These are phyloP conservation scores for Phenganax stokvisi DNA, from an alignment of 92 coral and sea anemone genomes.

Conservation along the genomic window DNA sequence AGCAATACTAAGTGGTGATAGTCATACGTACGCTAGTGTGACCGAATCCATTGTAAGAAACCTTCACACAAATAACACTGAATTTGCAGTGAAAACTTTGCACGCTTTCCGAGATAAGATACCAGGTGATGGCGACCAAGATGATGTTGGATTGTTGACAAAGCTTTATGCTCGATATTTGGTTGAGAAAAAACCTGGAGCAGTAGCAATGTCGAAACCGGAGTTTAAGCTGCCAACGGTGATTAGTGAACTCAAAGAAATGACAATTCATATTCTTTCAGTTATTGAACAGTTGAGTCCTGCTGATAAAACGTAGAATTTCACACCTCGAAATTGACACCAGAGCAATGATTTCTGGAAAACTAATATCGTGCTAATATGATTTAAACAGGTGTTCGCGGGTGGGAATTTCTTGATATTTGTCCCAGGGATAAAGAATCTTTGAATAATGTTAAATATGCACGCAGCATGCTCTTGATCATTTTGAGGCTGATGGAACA, in stretches of 20 bases:
- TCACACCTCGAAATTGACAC: neutral
- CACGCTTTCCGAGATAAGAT: constrained; percentile 64
- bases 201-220: constrained; percentile 79
- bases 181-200: constrained; percentile 71
- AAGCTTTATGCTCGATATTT: constrained; percentile 66
- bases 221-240: constrained; percentile 61
- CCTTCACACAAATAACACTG: constrained; percentile 58
- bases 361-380: neutral
- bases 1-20: neutral
- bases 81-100: constrained; percentile 67
- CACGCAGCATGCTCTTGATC: no score
- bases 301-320: constrained; percentile 10
- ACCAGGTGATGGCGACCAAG: constrained; percentile 70
- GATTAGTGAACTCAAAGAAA: constrained; percentile 82
- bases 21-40: constrained; percentile 26
- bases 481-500: no score
- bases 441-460: neutral
- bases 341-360: neutral
- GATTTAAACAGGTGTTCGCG: neutral
- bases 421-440: neutral
- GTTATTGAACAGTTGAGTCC: constrained; percentile 40
- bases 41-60: constrained; percentile 49
- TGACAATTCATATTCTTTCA: constrained; percentile 49
- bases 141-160: constrained; percentile 66
- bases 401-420: neutral